A percentile compares a stretch with the other conserved stretches of the same genome.
Conservation (phyloP, 2,797 vertebrate genomes). For the Tadarida brasiliensis region DNA sequence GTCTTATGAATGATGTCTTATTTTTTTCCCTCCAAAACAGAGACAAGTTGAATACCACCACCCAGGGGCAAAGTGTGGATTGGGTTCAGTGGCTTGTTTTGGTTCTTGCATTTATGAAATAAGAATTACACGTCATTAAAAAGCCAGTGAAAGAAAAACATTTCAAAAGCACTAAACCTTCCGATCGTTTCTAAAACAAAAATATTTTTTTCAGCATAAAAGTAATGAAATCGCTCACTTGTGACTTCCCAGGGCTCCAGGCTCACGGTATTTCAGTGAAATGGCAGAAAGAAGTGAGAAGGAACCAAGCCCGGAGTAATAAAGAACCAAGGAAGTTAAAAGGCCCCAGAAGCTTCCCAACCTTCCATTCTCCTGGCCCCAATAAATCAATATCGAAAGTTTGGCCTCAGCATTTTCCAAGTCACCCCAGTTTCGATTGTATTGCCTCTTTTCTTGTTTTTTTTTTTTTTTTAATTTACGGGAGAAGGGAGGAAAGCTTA, state of each 20-base stretch:
- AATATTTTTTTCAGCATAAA: conserved; percentile 74
- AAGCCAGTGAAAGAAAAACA: conserved; percentile 59
- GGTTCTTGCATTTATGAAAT: conserved; percentile 39
- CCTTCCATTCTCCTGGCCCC: conserved; percentile 65
- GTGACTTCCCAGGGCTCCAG: conserved; percentile 78
- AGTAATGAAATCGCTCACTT: conserved; percentile 81
- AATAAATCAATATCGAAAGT: conserved; percentile 80
- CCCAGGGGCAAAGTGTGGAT: conserved; percentile 57
- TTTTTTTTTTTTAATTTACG: conserved; percentile 38
- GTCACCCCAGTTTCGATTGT: conserved; percentile 66
- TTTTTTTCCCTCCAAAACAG: conserved; percentile 63
- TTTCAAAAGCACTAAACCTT: conserved; percentile 72
- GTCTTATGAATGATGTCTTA: conserved; percentile 67
- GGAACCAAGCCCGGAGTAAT: conserved; percentile 71
- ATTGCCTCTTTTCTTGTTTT: background rate
- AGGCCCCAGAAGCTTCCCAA: conserved; percentile 66
- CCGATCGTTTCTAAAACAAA: conserved; percentile 69
- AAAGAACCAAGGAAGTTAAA: conserved; percentile 75
- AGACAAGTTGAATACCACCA: conserved; percentile 72
- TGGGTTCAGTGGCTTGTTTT: conserved; percentile 44
- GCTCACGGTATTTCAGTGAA: conserved; percentile 77
- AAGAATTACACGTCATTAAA: conserved; percentile 66
- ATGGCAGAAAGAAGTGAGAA: conserved; percentile 76
- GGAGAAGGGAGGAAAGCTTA: conserved; percentile 49
- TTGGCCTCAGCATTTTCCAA: conserved; percentile 76